Evolutionary conservation across 2,888 invertebrate genomes (phyloP).

Genomic region (Lampropteryx suffumata): DNA sequence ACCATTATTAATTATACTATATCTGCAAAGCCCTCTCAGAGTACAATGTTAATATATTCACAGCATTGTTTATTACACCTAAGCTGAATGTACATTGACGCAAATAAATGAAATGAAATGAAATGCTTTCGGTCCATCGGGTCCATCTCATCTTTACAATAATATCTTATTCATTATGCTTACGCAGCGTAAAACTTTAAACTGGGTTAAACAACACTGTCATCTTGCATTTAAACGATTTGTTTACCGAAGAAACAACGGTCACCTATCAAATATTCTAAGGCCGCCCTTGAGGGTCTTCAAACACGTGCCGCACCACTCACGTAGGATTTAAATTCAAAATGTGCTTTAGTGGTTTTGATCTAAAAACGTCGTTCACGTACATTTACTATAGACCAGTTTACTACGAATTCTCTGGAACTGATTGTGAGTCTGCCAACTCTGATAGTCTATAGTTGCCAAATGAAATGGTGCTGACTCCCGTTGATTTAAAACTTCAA

Average conservation of each 20-base stretch:
- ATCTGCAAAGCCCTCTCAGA: no score
- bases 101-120: no score
- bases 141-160: no score
- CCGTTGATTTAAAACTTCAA: no score
- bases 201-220: neutral
- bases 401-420: neutral
- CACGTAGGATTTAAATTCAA: neutral
- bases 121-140: no score
- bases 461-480: neutral
- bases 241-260: constrained; percentile 6
- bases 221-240: constrained; percentile 14
- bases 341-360: neutral
- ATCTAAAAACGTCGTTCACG: neutral
- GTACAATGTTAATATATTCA: no score
- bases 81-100: no score
- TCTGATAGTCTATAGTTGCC: neutral
- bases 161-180: no score
- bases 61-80: no score
- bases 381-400: no score
- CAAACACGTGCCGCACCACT: neutral
- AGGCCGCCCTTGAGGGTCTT: neutral
- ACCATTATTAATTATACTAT: no score
- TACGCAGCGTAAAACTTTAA: neutral
- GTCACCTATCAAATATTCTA: constrained; percentile 6
- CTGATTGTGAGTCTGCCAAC: neutral